A percentile compares a stretch with the other conserved stretches of the same genome.
Conservation (phyloP, 2,888 invertebrate genomes). For the Himalopsyche tibetana region DNA sequence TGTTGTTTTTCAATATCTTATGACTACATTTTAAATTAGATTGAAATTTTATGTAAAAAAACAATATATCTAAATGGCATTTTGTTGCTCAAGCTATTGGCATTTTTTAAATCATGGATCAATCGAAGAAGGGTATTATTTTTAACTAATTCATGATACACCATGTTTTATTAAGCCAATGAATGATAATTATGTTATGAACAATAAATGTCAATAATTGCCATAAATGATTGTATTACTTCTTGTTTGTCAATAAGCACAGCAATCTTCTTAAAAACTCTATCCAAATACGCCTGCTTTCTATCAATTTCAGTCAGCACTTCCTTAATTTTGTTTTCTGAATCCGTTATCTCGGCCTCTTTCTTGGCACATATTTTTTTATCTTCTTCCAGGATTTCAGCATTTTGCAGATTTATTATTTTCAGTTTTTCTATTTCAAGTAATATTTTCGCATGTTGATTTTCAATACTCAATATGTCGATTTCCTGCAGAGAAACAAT, state of each 20-base stretch:
- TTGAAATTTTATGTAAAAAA: too few relatives aligned
- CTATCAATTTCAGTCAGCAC: slow-evolving; percentile 69
- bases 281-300: slow-evolving; percentile 72
- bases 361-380: slow-evolving; percentile 68
- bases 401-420: slow-evolving; percentile 71
- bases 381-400: slow-evolving; percentile 66
- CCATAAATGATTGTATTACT: slow-evolving; percentile 68
- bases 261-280: slow-evolving; percentile 76
- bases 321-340: slow-evolving; percentile 71
- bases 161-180: neutral
- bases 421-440: slow-evolving; percentile 78
- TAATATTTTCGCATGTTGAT: slow-evolving; percentile 77
- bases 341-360: slow-evolving; percentile 71
- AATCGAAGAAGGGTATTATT: too few relatives aligned
- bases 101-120: too few relatives aligned
- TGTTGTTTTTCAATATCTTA: neutral
- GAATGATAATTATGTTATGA: too few relatives aligned
- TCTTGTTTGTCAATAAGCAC: slow-evolving; percentile 73
- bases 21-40: too few relatives aligned
- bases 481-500: slow-evolving; percentile 73
- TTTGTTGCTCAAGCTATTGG: too few relatives aligned
- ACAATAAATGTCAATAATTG: too few relatives aligned
- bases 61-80: too few relatives aligned
- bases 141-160: too few relatives aligned
- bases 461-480: slow-evolving; percentile 76